Evolutionary conservation across 2,113 vertebrate species (phyloP).

Genomic region (Cromileptes altivelis): DNA sequence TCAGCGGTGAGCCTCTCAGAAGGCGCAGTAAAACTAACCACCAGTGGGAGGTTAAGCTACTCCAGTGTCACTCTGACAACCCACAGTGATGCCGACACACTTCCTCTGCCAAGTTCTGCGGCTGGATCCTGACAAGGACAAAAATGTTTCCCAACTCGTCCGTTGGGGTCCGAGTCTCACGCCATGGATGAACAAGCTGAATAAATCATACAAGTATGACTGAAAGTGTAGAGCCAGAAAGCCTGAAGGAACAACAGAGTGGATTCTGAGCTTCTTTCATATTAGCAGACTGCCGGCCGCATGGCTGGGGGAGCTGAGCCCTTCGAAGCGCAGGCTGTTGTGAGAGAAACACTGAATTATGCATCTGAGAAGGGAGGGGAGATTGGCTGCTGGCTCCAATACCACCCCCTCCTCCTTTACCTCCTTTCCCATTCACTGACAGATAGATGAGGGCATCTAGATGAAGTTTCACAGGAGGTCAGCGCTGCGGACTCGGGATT

Average conservation of each 20-base stretch:
- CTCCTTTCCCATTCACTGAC: constrained; percentile 72
- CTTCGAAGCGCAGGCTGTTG: constrained; percentile 81
- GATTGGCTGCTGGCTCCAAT: constrained; percentile 74
- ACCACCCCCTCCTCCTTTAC: constrained; percentile 67
- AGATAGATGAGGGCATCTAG: constrained; percentile 76
- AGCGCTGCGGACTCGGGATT: constrained; percentile 59
- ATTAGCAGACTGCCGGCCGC: constrained; percentile 80
- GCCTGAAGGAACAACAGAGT: constrained; percentile 79
- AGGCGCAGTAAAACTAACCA: constrained; percentile 73
- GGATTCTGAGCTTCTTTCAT: constrained; percentile 77
- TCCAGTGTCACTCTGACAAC: constrained; percentile 73
- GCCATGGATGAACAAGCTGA: constrained; percentile 76
- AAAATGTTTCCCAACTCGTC: constrained; percentile 73
- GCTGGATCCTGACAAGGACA: constrained; percentile 71
- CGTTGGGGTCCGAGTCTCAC: constrained; percentile 71
- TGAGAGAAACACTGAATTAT: constrained; percentile 86
- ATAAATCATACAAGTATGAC: constrained; percentile 82
- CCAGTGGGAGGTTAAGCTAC: constrained; percentile 74
- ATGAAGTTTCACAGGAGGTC: constrained; percentile 79
- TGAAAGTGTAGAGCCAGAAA: constrained; percentile 71
- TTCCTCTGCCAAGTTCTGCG: constrained; percentile 75
- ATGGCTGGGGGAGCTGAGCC: constrained; percentile 82
- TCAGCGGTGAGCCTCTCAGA: constrained; percentile 59
- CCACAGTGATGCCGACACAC: constrained; percentile 75
- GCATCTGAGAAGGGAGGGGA: constrained; percentile 75